Conservation (phyloP, 1,140 invertebrate species). For the Holotrichia oblita region DNA sequence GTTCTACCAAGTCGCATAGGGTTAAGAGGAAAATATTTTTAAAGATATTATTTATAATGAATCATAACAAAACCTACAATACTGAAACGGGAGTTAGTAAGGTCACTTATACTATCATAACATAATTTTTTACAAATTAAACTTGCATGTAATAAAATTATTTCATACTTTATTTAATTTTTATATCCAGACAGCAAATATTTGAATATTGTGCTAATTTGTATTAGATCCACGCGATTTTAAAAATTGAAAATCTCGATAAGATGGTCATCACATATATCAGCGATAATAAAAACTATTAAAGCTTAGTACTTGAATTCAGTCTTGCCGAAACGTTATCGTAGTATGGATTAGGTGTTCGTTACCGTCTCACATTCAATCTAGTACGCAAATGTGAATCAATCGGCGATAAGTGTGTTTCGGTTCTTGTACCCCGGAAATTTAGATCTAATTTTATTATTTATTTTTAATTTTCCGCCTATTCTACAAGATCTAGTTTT, state of each 20-base stretch:
- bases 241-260: conserved; percentile 31
- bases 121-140: too few relatives aligned
- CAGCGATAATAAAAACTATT: conserved; percentile 8
- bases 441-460: background rate
- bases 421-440: background rate
- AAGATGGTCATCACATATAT: background rate
- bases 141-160: too few relatives aligned
- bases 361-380: background rate
- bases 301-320: background rate
- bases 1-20: too few relatives aligned
- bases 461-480: background rate
- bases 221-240: background rate
- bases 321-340: background rate
- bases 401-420: background rate
- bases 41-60: too few relatives aligned
- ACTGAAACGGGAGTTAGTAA: too few relatives aligned
- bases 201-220: too few relatives aligned
- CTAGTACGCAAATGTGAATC: conserved; percentile 22
- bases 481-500: background rate
- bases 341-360: conserved; percentile 10
- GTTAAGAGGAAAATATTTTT: too few relatives aligned
- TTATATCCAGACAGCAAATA: too few relatives aligned
- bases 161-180: too few relatives aligned
- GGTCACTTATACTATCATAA: too few relatives aligned
- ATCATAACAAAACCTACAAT: too few relatives aligned